These are phyloP conservation scores for Pipistrellus kuhlii DNA, from an alignment of 2,797 vertebrate genomes.

Conservation along the genomic window DNA sequence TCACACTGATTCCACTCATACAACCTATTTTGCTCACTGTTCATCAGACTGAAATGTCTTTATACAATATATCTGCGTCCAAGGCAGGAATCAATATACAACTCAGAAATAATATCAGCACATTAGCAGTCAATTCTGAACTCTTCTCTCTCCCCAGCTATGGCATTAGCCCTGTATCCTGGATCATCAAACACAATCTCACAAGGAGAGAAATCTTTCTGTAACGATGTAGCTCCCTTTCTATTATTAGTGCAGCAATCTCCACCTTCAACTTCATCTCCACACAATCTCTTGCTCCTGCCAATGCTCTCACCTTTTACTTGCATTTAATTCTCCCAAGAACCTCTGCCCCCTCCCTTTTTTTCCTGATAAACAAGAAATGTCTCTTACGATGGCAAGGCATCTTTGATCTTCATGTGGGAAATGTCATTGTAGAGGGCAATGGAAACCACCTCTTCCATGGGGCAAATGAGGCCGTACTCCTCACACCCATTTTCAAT, in stretches of 20 bases:
- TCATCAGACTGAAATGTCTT: conserved; percentile 18
- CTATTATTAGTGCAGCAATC: neutral
- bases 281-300: neutral
- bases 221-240: neutral
- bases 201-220: neutral
- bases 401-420: conserved; percentile 98
- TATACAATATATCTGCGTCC: neutral
- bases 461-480: conserved; percentile 98
- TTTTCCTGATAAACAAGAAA: conserved; percentile 68
- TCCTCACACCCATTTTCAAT: conserved; percentile 99
- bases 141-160: neutral
- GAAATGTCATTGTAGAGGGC: conserved; percentile 98
- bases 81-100: neutral
- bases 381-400: conserved; percentile 96
- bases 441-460: conserved; percentile 98
- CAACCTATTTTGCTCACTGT: neutral
- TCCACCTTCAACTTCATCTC: neutral
- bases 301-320: neutral
- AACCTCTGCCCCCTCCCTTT: neutral
- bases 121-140: conserved; percentile 14
- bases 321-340: neutral
- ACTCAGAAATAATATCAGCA: conserved; percentile 14
- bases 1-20: neutral
- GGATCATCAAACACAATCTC: neutral
- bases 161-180: neutral